Evolutionary conservation across 2,797 vertebrate genomes (phyloP).

Genomic region (Scarus forsteni): DNA sequence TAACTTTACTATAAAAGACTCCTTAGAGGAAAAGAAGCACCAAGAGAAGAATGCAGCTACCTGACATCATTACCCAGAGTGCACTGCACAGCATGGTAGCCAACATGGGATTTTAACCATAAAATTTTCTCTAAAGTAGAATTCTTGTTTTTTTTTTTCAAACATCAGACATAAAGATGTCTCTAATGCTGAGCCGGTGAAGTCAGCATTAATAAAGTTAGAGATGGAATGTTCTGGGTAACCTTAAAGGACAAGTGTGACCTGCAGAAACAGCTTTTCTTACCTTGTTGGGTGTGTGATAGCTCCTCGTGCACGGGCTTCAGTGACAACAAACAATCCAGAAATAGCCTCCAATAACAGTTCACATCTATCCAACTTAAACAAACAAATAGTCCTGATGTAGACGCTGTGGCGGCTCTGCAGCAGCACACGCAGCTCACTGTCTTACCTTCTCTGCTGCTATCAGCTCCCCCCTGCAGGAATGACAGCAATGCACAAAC

Average conservation of each 20-base stretch:
- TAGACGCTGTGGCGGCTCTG: slow-evolving; percentile 37
- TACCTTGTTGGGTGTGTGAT: slow-evolving; percentile 61
- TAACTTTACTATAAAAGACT: too few relatives aligned
- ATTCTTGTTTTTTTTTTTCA: too few relatives aligned
- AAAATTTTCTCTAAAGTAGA: too few relatives aligned
- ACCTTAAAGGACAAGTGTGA: not conserved
- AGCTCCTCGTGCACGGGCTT: slow-evolving; percentile 14
- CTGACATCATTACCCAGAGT: too few relatives aligned
- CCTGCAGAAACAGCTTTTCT: slow-evolving; percentile 28
- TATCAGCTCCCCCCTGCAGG: slow-evolving; percentile 77
- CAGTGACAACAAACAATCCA: slow-evolving; percentile 40
- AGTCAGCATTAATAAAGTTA: too few relatives aligned
- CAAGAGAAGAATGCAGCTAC: too few relatives aligned
- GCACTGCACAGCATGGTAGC: too few relatives aligned
- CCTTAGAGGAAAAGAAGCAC: too few relatives aligned
- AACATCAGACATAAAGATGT: too few relatives aligned
- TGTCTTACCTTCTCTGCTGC: slow-evolving; percentile 72
- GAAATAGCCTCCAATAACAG: slow-evolving; percentile 8
- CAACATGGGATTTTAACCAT: too few relatives aligned
- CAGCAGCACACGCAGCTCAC: slow-evolving; percentile 57
- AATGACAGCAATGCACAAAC: slow-evolving; percentile 84
- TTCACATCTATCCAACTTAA: slow-evolving; percentile 12
- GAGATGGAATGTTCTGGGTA: not conserved
- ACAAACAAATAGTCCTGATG: slow-evolving; percentile 19
- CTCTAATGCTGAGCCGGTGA: too few relatives aligned